Conservation (phyloP, 2,888 invertebrate species). For the Volucella zonaria region DNA sequence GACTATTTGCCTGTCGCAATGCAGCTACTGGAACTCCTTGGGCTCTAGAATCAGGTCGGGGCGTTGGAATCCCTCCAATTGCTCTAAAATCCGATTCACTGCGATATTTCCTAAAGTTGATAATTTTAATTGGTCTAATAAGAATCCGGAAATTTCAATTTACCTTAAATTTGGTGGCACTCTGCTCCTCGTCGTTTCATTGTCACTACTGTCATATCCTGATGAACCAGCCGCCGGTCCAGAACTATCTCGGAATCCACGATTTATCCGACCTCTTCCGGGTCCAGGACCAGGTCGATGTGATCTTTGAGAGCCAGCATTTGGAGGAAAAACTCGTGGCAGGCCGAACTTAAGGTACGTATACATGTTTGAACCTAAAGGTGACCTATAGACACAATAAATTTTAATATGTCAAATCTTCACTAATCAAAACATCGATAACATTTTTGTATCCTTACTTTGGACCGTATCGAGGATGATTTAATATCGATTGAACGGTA, state of each 20-base stretch:
- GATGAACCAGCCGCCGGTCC: conserved; percentile 87
- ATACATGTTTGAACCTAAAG: conserved; percentile 95
- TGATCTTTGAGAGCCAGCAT: conserved; percentile 88
- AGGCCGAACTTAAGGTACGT: conserved; percentile 96
- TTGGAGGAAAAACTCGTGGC: conserved; percentile 94
- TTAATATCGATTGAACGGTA: conserved; percentile 93
- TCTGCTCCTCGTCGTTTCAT: conserved; percentile 85
- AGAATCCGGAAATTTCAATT: conserved; percentile 1
- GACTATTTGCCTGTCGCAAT: conserved; percentile 88
- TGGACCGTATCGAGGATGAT: conserved; percentile 94
- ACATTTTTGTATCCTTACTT: conserved; percentile 85
- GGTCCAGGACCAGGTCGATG: conserved; percentile 83
- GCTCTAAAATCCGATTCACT: conserved; percentile 93
- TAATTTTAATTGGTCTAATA: conserved; percentile 7
- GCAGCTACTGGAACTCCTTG: conserved; percentile 86
- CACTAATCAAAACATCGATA: neutral
- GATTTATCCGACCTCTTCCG: conserved; percentile 84
- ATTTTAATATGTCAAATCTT: neutral
- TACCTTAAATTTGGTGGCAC: conserved; percentile 83
- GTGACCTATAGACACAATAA: conserved; percentile 85
- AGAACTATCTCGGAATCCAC: conserved; percentile 85
- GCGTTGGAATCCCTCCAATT: conserved; percentile 80
- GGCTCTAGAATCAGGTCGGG: conserved; percentile 81
- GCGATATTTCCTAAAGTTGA: conserved; percentile 86
- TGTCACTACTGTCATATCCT: conserved; percentile 95